Percentiles rank a stretch among this genome's conserved stretches.
Conservation (phyloP, 2,888 invertebrate genomes). For the Rotaria magnacalcarata region DNA sequence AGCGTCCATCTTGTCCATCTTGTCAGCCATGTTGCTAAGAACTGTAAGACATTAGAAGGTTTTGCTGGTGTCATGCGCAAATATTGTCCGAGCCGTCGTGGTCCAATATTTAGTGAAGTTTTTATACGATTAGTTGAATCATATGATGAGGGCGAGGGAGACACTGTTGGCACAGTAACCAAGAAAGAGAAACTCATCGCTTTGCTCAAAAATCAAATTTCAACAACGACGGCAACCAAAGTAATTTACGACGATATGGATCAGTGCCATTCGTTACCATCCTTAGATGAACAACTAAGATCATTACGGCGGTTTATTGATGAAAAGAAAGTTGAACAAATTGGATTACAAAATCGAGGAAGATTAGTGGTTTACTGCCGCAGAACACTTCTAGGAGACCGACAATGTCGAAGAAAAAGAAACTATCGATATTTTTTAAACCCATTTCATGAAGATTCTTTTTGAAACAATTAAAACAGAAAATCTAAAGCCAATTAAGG, state of each 20-base stretch:
- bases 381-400: neutral
- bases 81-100: slow-evolving; percentile 39
- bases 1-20: slow-evolving; percentile 16
- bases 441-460: slow-evolving; percentile 2
- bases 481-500: too few species aligned
- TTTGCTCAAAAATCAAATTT: slow-evolving; percentile 38
- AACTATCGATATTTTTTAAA: slow-evolving; percentile 13
- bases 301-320: slow-evolving; percentile 19
- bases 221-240: slow-evolving; percentile 9
- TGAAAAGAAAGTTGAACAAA: slow-evolving; percentile 9
- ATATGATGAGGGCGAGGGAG: neutral
- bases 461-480: neutral
- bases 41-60: slow-evolving; percentile 39
- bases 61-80: slow-evolving; percentile 40
- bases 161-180: slow-evolving; percentile 9
- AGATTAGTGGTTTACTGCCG: slow-evolving; percentile 23
- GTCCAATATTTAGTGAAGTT: slow-evolving; percentile 36
- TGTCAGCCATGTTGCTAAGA: slow-evolving; percentile 26
- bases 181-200: slow-evolving; percentile 41
- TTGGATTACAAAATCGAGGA: slow-evolving; percentile 16
- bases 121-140: slow-evolving; percentile 33
- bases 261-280: slow-evolving; percentile 22
- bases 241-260: slow-evolving; percentile 15
- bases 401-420: neutral
- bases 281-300: neutral